Evolutionary conservation across 2,113 vertebrate genomes (phyloP), one percentile per base, ranked within the genome.

Genomic region (Lynx canadensis): DNA sequence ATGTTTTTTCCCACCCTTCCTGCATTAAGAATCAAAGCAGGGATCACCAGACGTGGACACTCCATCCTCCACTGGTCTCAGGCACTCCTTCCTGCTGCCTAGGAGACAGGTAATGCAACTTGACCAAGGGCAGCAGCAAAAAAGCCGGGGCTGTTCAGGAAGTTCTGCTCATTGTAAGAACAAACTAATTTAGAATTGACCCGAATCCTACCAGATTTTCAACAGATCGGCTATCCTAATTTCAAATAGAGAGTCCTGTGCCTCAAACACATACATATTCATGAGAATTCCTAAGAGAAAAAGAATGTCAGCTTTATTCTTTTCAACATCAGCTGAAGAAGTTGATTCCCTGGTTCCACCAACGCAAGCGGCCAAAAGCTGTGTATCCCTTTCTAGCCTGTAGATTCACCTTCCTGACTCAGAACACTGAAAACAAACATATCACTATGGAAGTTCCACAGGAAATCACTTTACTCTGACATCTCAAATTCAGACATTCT

Each of bases 21-120:
- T 52, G 57, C 29, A 60, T 16, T 41, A 16, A 69, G 21, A 41
- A 25, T 27, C 36, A 36, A 76, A n/a, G 19, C 27, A 69, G n/a
- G 10, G 21, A 31, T 7, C 7, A 57, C 1, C 6, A 0, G 15
- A 18, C 25, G 5, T 7, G 21, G 8, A n/a, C 48, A 52, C 1
- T 21, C 9, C 0, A 1, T 33, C 27, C 55, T n/a, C 10, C 50
- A 25, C 16, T 33, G 38, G 60, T 41, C 6, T 79, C 63, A 27
- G 38, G 29, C 4, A 5, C 29, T 48, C 12, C 18, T 36, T 29
- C 5, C 23, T 21, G 4, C 60, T 1, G 10, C 27, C 29, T 5
- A 18, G 15, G 87, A 68, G 52, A 68, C 33, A 65, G 33, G 29
- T 11, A 4, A 27, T 27, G 7, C 3, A 9, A 45, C 11, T 19